These are phyloP conservation scores for Watsonalla cultraria DNA, from an alignment of 2,888 invertebrate genomes.

Conservation along the genomic window DNA sequence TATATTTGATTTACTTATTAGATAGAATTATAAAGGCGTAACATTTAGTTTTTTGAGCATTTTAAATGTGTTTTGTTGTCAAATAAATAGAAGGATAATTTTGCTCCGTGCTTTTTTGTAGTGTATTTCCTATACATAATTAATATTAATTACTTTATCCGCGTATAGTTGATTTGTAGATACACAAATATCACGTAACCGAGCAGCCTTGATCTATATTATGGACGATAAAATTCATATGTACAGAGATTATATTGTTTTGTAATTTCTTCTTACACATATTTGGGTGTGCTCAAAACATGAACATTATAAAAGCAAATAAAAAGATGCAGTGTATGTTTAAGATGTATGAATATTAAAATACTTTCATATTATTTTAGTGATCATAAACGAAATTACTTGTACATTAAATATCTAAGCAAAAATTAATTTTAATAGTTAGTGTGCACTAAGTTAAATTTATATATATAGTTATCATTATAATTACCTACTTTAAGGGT, in stretches of 20 bases:
- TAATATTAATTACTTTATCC: too few species aligned
- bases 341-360: constrained; percentile 23
- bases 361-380: constrained; percentile 31
- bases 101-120: neutral
- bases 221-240: constrained; percentile 16
- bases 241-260: constrained; percentile 46
- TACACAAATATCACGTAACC: too few species aligned
- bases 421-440: constrained; percentile 79
- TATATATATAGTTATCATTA: constrained; percentile 29
- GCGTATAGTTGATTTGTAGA: too few species aligned
- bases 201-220: constrained; percentile 1
- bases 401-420: constrained; percentile 64
- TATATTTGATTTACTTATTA: constrained; percentile 10
- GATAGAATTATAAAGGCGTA: constrained; percentile 3
- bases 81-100: neutral
- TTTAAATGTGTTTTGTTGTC: constrained; percentile 9
- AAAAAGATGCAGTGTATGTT: constrained; percentile 31
- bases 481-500: constrained; percentile 38
- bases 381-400: constrained; percentile 68
- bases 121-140: too few species aligned
- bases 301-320: constrained; percentile 8
- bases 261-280: constrained; percentile 14
- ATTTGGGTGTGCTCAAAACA: constrained; percentile 56
- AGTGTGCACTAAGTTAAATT: constrained; percentile 58
- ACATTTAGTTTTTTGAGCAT: constrained; percentile 13